These are phyloP conservation scores for Megathymus violae DNA, from an alignment of 1,140 invertebrate genomes.

Conservation along the genomic window DNA sequence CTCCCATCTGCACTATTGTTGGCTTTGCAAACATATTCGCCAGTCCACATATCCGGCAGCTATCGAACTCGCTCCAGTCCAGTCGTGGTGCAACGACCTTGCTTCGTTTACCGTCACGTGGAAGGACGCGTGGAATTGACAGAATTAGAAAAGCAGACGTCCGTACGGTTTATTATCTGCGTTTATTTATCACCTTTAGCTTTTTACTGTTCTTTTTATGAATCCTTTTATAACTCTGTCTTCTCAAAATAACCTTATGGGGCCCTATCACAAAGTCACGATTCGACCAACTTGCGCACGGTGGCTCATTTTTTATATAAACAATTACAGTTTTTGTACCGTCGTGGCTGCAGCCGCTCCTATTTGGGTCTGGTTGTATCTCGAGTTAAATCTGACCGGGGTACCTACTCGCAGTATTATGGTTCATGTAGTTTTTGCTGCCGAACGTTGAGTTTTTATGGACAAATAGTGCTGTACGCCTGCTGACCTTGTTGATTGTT, in stretches of 20 bases:
- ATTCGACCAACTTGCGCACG: constrained; percentile 11
- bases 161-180: constrained; percentile 11
- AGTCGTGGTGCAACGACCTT: constrained; percentile 58
- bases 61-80: constrained; percentile 48
- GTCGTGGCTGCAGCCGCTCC: constrained; percentile 14
- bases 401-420: too few species aligned
- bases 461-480: too few species aligned
- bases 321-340: constrained; percentile 25
- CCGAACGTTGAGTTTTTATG: too few species aligned
- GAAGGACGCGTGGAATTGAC: constrained; percentile 40
- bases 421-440: too few species aligned
- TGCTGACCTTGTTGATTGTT: too few species aligned
- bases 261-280: constrained; percentile 14
- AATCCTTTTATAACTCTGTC: constrained; percentile 7
- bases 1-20: constrained; percentile 1
- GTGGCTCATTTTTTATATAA: constrained; percentile 21
- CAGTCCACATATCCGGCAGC: constrained; percentile 49
- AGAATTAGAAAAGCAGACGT: constrained; percentile 36
- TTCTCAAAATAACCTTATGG: constrained; percentile 23
- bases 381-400: constrained; percentile 10
- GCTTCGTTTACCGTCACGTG: constrained; percentile 44
- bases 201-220: constrained; percentile 26
- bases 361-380: constrained; percentile 9
- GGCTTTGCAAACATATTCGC: constrained; percentile 42
- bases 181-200: constrained; percentile 22